phyloP scores from a whole-genome alignment of 2,888 invertebrate genomes.

The Drosophila yooni region DNA sequence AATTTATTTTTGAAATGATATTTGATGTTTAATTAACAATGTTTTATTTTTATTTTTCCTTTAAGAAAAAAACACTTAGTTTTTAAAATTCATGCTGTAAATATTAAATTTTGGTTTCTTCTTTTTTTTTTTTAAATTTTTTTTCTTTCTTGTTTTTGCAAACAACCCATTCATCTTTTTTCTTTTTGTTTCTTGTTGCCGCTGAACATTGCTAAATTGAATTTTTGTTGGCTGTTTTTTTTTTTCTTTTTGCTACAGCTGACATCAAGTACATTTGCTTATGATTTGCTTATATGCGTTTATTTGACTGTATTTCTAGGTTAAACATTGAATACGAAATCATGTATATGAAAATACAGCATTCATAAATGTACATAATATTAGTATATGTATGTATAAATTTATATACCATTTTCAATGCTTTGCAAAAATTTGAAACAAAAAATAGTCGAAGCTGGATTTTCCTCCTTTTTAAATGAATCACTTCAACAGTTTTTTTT shows the following conservation, averaged over 20 bases:
- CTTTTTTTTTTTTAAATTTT: constrained; percentile 4
- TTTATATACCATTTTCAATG: constrained; percentile 68
- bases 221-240: constrained; percentile 41
- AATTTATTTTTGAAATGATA: constrained; percentile 76
- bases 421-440: constrained; percentile 66
- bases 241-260: constrained; percentile 64
- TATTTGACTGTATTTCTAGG: constrained; percentile 66
- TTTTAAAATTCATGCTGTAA: constrained; percentile 74
- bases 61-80: constrained; percentile 77
- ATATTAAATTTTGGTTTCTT: constrained; percentile 54
- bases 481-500: constrained; percentile 25
- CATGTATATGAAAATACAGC: constrained; percentile 73
- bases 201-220: constrained; percentile 35
- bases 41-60: constrained; percentile 70
- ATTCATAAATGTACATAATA: constrained; percentile 53
- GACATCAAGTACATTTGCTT: constrained; percentile 77
- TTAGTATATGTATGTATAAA: constrained; percentile 52
- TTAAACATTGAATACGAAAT: constrained; percentile 74
- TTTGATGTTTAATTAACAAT: constrained; percentile 78
- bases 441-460: constrained; percentile 39
- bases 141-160: constrained; percentile 21
- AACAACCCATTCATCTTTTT: constrained; percentile 9
- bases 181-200: constrained; percentile 9
- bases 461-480: constrained; percentile 20
- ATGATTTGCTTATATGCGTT: constrained; percentile 62